Evolutionary conservation across 2,888 invertebrate species (phyloP), one percentile per base, ranked within the genome.

Genomic region (Pecten maximus): DNA sequence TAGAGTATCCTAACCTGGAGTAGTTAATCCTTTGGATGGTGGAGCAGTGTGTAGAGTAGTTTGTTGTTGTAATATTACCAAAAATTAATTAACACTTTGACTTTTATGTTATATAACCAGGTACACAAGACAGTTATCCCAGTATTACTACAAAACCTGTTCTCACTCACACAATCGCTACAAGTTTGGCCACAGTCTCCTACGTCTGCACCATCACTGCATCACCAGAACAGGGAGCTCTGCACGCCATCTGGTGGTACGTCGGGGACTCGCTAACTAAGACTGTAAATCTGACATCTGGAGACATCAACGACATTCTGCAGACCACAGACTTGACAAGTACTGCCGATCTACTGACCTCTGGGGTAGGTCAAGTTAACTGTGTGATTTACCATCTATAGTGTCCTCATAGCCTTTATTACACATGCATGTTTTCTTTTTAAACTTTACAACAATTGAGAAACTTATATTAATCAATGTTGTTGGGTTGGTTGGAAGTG

Each of bases 181-280:
- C 87, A n/a, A 90, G 40, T 28, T 28, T 60, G 8, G 48, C 44
- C 40, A 87, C 86, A 16, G 91, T 90, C 3, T 40, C 88, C 0
- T 91, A 87, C 35, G 89, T 54, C 40, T 94, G 94, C 92, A 91
- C 90, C 15, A 88, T 93, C 23, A 89, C 91, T 2, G 19, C 87
- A n/a, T 74, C 91, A 87, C 87, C 89, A 91, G 91, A 90, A 39
- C 39, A 44, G 40, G 91, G 88, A 86, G 90, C 91, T 87, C 87
- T n/a, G 23, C 89, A 91, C 28, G 50, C 89, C 19, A 44, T 91
- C 35, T 87, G 40, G 48, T 91, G 91, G 90, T 91, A 91, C 89
- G 74, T 88, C 4, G 90, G 91, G 40, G 50, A 90, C 35, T 50
- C 54, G 40, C 28, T 88, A 12, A 88, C 88, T 15, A 60, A 28